Conservation (phyloP, 2,113 vertebrate species). For the Bufo gargarizans region DNA sequence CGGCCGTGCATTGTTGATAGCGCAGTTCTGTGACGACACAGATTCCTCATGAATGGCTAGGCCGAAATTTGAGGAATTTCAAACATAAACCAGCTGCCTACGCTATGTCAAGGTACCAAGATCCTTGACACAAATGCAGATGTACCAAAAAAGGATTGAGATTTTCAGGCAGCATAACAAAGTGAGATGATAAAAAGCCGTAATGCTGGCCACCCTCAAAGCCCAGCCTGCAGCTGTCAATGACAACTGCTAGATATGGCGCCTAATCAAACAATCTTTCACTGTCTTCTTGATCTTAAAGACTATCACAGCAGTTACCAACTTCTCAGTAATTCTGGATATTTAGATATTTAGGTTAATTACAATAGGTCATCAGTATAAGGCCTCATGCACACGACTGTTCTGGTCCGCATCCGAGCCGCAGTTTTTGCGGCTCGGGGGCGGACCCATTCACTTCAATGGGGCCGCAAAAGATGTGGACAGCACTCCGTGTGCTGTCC, state of each 20-base stretch:
- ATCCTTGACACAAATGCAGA: background rate
- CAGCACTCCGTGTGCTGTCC: too few relatives aligned
- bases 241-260: background rate
- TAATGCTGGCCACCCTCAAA: background rate
- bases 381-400: too few relatives aligned
- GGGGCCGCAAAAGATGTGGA: too few relatives aligned
- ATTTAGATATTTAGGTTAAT: background rate
- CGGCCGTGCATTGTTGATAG: background rate
- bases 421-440: too few relatives aligned
- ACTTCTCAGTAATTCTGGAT: background rate
- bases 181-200: background rate
- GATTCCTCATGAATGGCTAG: background rate
- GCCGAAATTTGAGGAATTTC: background rate
- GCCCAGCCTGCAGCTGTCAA: constrained; percentile 2
- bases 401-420: too few relatives aligned
- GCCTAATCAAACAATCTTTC: background rate
- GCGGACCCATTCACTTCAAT: too few relatives aligned
- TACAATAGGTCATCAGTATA: too few relatives aligned
- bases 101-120: background rate
- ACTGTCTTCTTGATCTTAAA: background rate
- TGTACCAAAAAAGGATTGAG: background rate
- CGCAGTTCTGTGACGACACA: background rate
- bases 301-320: background rate
- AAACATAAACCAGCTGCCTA: background rate
- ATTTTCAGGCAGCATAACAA: background rate